A percentile compares a stretch with the other conserved stretches of the same genome.
phyloP scores from a whole-genome alignment of 2,888 invertebrate genomes.

The Oxystoma pomonae region DNA sequence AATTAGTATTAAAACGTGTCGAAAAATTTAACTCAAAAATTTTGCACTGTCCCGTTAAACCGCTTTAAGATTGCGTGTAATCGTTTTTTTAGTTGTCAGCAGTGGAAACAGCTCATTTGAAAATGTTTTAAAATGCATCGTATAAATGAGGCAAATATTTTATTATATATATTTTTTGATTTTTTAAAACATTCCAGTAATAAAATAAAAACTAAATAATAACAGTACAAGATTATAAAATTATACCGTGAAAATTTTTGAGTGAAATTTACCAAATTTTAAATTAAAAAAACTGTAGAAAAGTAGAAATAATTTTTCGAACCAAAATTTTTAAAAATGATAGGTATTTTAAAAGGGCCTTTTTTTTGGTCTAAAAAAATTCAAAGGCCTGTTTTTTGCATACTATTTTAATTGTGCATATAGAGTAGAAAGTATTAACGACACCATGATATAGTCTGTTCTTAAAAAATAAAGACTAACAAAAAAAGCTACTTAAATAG shows the following conservation, averaged over 20 bases:
- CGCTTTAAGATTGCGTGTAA: too few relatives aligned
- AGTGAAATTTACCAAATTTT: background rate
- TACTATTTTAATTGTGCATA: background rate
- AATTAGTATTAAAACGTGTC: conserved; percentile 1
- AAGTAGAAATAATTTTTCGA: conserved; percentile 1
- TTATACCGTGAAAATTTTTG: background rate
- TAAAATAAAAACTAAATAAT: too few relatives aligned
- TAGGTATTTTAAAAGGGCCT: background rate
- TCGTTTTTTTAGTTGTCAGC: too few relatives aligned
- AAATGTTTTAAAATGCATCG: too few relatives aligned
- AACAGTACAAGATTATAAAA: too few relatives aligned
- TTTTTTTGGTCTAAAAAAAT: background rate
- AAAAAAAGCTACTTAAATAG: background rate
- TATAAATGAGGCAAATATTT: too few relatives aligned
- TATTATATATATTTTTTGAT: too few relatives aligned
- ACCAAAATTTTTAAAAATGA: background rate
- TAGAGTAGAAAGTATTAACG: background rate
- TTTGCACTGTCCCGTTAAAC: background rate
- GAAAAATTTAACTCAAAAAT: background rate
- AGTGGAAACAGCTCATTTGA: too few relatives aligned
- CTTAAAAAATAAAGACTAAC: background rate
- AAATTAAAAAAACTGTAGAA: background rate
- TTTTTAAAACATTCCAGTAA: too few relatives aligned
- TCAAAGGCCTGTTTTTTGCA: background rate
- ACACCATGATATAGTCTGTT: background rate